These are phyloP conservation scores for Dreissena polymorpha DNA, from an alignment of 1,140 invertebrate genomes.

Conservation along the genomic window DNA sequence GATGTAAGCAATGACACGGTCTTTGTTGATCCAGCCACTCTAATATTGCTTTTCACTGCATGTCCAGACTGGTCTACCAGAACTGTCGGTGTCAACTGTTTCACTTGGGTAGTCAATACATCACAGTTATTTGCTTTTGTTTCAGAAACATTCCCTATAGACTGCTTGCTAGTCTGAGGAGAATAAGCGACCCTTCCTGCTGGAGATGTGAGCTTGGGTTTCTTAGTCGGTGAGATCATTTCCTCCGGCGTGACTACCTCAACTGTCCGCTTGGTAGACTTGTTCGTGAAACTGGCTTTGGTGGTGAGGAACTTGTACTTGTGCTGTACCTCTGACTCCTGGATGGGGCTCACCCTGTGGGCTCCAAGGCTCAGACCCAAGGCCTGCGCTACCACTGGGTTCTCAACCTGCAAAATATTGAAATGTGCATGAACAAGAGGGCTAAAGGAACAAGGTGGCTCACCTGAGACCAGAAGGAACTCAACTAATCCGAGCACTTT, in stretches of 20 bases:
- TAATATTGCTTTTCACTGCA: slow-evolving; percentile 1
- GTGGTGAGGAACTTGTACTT: slow-evolving; percentile 66
- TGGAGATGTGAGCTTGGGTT: neutral
- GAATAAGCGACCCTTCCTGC: neutral
- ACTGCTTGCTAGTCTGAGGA: neutral
- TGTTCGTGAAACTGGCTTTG: slow-evolving; percentile 50
- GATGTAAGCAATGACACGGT: slow-evolving; percentile 47
- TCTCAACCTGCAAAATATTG: slow-evolving; percentile 64
- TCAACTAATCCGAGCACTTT: no score
- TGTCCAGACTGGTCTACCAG: neutral
- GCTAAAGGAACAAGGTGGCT: no score
- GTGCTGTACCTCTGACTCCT: slow-evolving; percentile 57
- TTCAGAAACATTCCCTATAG: no score
- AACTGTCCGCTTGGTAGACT: slow-evolving; percentile 61
- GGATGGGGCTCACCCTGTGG: slow-evolving; percentile 66
- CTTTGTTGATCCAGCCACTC: slow-evolving; percentile 6
- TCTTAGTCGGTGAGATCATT: slow-evolving; percentile 59
- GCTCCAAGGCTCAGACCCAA: slow-evolving; percentile 64
- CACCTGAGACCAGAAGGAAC: no score
- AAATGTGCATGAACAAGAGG: no score
- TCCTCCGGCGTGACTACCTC: slow-evolving; percentile 62
- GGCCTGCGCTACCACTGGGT: slow-evolving; percentile 59
- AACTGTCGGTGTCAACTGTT: neutral
- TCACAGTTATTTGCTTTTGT: no score
- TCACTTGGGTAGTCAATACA: neutral